These are phyloP conservation scores for Scolanthus callimorphus DNA, from an alignment of 92 coral and sea anemone species.

Conservation along the genomic window DNA sequence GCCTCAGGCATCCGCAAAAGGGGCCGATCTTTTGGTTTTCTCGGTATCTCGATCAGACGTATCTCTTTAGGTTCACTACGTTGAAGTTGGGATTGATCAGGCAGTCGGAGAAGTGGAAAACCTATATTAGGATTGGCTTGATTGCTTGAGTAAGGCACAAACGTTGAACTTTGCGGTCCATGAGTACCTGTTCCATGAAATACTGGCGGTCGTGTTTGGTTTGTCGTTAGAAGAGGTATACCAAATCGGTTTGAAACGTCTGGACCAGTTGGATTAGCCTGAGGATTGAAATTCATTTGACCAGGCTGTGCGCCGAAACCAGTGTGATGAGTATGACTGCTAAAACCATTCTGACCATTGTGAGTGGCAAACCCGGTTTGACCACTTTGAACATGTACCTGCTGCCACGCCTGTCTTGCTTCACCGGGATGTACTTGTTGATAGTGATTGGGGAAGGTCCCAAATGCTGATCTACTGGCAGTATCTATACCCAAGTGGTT, in stretches of 20 bases:
- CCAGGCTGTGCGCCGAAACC: not conserved
- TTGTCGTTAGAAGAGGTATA: not conserved
- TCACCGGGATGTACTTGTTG: not conserved
- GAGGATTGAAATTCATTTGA: not conserved
- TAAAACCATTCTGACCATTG: too few species aligned
- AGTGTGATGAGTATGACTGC: too few species aligned
- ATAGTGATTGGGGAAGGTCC: too few species aligned
- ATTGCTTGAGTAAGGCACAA: slow-evolving; percentile 4
- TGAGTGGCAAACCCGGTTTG: too few species aligned
- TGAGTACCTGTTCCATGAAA: not conserved
- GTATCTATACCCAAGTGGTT: too few species aligned
- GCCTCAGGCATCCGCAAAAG: slow-evolving; percentile 38
- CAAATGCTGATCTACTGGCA: not conserved
- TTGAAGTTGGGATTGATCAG: slow-evolving; percentile 20
- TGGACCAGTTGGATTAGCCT: too few species aligned
- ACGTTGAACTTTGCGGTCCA: not conserved
- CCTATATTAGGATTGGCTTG: not conserved
- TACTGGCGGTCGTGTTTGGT: not conserved
- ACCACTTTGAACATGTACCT: too few species aligned
- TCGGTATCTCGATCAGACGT: slow-evolving; percentile 45
- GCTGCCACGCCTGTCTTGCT: not conserved
- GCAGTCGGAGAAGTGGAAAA: slow-evolving; percentile 52
- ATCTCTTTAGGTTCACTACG: slow-evolving; percentile 50
- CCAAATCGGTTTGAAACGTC: too few species aligned
- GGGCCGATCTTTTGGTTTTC: slow-evolving; percentile 22